Base-by-base conservation (phyloP, 2,797 vertebrate genomes). In the Tarsius wallacei region DNA sequence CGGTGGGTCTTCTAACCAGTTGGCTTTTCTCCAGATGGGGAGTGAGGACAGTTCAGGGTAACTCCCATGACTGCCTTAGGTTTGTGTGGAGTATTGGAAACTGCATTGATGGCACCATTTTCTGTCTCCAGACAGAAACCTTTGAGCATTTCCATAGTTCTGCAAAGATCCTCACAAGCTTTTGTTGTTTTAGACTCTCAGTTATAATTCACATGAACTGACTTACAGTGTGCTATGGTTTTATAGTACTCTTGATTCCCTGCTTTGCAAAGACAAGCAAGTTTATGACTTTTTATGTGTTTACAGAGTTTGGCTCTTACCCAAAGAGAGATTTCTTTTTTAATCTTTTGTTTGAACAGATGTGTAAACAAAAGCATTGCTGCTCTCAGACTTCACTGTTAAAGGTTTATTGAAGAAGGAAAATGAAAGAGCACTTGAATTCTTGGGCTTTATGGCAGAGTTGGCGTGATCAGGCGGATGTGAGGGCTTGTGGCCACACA, bases 281-380 rank as follows among this genome's bases (percentile, higher is more conserved):
- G 92, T 97, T 97, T 98, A 97, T 49, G 33, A 53, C 95, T 98
- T 98, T 93, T 51, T 81, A 7, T 81, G 16, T 96, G 73, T 98
- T 98, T 98, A 97, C 84, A 93, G 57, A 61, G 57, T 94, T 96
- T 98, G 97, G 94, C 97, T 84, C 93, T 98, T 98, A 97, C 97
- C 97, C 91, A 87, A 66, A 94, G 80, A 97, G n/a, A 87, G 42
- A 42, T 84, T 87, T 89, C 59, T 96, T 90, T 98, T 98, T 98
- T 97, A 96, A 85, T 97, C 91, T 97, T 97, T 94, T 97, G 88
- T 98, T 99, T 98, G 94, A 98, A 98, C 97, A 98, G 89, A 98
- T 98, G 91, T 97, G 76, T 97, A 98, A 98, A 97, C 85, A 88
- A 85, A 97, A 97, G 63, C 63, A 96, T 97, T 97, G 76, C 90